These are phyloP conservation scores for Emys orbicularis DNA, from an alignment of 2,797 vertebrate genomes.

Conservation along the genomic window DNA sequence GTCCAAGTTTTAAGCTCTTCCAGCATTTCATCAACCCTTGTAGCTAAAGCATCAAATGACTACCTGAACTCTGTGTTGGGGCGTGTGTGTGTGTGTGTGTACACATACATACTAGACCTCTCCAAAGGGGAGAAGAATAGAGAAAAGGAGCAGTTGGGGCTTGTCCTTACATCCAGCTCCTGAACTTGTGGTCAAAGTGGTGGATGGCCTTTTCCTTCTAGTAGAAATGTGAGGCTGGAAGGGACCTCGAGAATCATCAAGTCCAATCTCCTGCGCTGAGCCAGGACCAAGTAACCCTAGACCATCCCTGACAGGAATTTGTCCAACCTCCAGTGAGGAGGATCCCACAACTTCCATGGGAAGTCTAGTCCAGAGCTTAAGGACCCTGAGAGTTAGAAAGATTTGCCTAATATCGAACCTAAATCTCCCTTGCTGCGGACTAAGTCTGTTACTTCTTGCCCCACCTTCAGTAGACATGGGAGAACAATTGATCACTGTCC, in stretches of 20 bases:
- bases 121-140: neutral
- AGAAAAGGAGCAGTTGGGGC: neutral
- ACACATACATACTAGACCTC: neutral
- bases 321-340: neutral
- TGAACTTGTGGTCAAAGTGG: neutral
- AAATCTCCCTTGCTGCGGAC: neutral
- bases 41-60: neutral
- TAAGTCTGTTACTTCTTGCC: neutral
- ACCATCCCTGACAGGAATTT: neutral
- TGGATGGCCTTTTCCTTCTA: neutral
- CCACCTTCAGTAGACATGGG: neutral
- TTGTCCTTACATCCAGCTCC: neutral
- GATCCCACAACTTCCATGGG: neutral
- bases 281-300: neutral
- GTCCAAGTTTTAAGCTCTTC: neutral
- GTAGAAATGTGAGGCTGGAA: neutral
- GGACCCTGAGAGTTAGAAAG: neutral
- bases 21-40: neutral
- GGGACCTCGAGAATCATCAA: neutral
- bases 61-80: too few relatives aligned
- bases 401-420: neutral
- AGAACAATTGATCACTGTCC: neutral
- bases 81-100: too few relatives aligned
- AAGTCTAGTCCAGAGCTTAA: neutral
- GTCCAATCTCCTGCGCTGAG: neutral